These are phyloP conservation scores for Apantesis nais DNA, from an alignment of 2,888 invertebrate genomes.

Conservation along the genomic window DNA sequence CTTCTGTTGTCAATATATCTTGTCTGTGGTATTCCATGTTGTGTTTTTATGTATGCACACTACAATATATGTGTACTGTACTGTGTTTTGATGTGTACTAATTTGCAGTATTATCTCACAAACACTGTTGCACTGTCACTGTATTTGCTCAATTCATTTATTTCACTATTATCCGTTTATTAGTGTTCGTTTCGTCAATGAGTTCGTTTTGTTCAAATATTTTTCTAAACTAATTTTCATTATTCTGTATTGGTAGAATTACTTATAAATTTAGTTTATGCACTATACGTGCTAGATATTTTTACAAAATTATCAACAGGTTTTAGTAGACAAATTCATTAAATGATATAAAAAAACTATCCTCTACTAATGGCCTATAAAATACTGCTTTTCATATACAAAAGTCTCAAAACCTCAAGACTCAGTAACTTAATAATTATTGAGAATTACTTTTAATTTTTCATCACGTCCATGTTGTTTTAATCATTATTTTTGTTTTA, in stretches of 20 bases:
- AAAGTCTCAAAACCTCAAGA: too few species aligned
- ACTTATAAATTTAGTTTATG: not conserved
- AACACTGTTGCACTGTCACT: slow-evolving; percentile 48
- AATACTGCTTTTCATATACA: too few species aligned
- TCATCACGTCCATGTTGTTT: not conserved
- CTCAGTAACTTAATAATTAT: too few species aligned
- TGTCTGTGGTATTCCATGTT: slow-evolving; percentile 72
- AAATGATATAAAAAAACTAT: too few species aligned
- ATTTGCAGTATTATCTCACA: slow-evolving; percentile 34
- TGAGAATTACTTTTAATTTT: not conserved
- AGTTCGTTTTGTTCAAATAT: slow-evolving; percentile 41
- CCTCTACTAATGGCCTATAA: too few species aligned
- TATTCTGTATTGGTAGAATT: slow-evolving; percentile 14
- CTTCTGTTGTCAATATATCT: slow-evolving; percentile 74
- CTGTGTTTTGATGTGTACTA: slow-evolving; percentile 23
- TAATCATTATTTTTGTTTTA: not conserved
- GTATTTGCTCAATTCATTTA: slow-evolving; percentile 24
- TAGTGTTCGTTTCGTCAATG: slow-evolving; percentile 31
- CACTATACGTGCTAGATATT: too few species aligned
- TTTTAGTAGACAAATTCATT: too few species aligned
- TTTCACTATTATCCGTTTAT: slow-evolving; percentile 41
- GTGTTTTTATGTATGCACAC: slow-evolving; percentile 49
- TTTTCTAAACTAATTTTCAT: slow-evolving; percentile 34
- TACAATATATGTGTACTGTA: slow-evolving; percentile 36
- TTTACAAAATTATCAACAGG: too few species aligned